phyloP scores from a whole-genome alignment of 2,113 vertebrate genomes.

The Bucco capensis region DNA sequence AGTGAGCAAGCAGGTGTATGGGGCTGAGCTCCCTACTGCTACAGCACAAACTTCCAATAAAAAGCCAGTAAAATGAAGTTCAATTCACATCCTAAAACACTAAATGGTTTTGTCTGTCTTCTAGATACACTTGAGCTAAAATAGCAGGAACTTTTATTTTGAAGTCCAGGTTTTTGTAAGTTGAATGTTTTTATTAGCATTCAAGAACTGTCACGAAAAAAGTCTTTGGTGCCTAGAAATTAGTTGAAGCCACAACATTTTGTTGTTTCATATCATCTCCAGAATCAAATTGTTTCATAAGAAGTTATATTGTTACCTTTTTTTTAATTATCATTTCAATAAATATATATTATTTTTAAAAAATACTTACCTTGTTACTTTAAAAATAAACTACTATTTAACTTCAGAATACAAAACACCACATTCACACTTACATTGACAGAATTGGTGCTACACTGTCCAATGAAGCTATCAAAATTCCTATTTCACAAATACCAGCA shows the following conservation, averaged over 20 bases:
- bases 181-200: neutral
- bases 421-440: slow-evolving; percentile 83
- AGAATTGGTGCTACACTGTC: slow-evolving; percentile 95
- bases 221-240: neutral
- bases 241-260: neutral
- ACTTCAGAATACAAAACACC: neutral
- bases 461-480: slow-evolving; percentile 93
- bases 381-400: neutral
- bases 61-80: neutral
- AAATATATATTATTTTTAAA: too few relatives aligned
- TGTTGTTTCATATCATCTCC: neutral
- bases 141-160: neutral
- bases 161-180: neutral
- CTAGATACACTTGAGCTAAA: neutral
- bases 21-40: neutral
- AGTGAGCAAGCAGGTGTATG: neutral
- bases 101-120: neutral
- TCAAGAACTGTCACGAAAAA: neutral
- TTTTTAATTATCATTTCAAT: too few relatives aligned
- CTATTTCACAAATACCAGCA: slow-evolving; percentile 89
- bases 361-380: too few relatives aligned
- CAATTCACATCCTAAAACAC: neutral
- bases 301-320: too few relatives aligned
- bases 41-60: neutral
- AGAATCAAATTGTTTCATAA: too few relatives aligned